phyloP scores from a whole-genome alignment of 2,888 invertebrate species.

The Rotaria sp. region DNA sequence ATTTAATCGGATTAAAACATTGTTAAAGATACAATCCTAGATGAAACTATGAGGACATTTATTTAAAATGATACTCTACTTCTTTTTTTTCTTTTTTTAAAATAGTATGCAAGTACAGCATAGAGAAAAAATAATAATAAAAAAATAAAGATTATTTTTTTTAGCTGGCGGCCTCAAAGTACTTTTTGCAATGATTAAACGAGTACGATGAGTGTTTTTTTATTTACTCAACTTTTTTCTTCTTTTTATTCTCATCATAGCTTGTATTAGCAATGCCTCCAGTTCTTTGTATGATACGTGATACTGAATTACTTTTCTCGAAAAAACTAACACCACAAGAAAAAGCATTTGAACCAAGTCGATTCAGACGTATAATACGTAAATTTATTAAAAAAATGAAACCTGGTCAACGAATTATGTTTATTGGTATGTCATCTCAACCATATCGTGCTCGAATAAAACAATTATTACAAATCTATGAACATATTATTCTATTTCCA shows the following conservation, averaged over 20 bases:
- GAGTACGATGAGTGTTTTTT: not conserved
- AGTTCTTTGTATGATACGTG: not conserved
- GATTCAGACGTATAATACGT: not conserved
- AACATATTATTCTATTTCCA: slow-evolving; percentile 2
- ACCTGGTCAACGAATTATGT: slow-evolving; percentile 13
- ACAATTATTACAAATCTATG: not conserved
- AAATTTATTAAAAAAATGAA: not conserved
- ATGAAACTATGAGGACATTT: too few relatives aligned
- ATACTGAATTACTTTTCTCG: not conserved
- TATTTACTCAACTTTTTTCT: too few relatives aligned
- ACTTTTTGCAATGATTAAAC: slow-evolving; percentile 24
- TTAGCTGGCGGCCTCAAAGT: not conserved
- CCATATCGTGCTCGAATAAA: slow-evolving; percentile 28
- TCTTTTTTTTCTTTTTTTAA: too few relatives aligned
- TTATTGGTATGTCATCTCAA: not conserved
- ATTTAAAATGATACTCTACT: too few relatives aligned
- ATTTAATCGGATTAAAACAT: too few relatives aligned
- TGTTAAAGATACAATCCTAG: too few relatives aligned
- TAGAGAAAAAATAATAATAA: too few relatives aligned
- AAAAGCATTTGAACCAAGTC: not conserved
- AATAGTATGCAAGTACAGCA: too few relatives aligned
- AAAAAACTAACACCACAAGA: slow-evolving; percentile 3
- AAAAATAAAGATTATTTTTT: not conserved
- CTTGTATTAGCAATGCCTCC: not conserved
- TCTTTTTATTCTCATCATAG: not conserved